These are phyloP conservation scores for Steromphala cineraria DNA, from an alignment of 2,888 invertebrate species.

Conservation along the genomic window DNA sequence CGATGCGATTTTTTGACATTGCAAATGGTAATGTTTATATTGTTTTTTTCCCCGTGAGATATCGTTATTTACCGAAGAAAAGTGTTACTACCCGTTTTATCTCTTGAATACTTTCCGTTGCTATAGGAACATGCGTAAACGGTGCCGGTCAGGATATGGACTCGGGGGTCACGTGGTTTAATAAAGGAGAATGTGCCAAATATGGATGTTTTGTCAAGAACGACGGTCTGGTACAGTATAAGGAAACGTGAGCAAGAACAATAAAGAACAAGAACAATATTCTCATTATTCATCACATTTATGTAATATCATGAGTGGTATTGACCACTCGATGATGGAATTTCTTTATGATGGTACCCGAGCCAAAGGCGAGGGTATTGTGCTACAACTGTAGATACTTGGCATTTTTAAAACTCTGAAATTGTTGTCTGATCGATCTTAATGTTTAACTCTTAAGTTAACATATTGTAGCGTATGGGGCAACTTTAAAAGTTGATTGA, in stretches of 20 bases:
- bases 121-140: constrained; percentile 3
- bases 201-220: constrained; percentile 11
- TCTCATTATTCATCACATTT: not conserved
- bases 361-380: too few relatives aligned
- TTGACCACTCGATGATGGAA: not conserved
- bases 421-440: too few relatives aligned
- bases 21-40: too few relatives aligned
- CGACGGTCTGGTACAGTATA: not conserved
- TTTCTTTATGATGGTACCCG: not conserved
- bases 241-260: constrained; percentile 10
- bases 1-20: too few relatives aligned
- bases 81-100: not conserved
- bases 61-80: too few relatives aligned
- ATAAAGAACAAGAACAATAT: not conserved
- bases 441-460: too few relatives aligned
- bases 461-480: too few relatives aligned
- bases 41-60: too few relatives aligned
- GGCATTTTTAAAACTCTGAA: too few relatives aligned
- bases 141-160: not conserved
- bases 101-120: not conserved
- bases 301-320: not conserved
- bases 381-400: too few relatives aligned
- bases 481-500: too few relatives aligned
- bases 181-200: not conserved
- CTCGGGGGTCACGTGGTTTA: not conserved